Evolutionary conservation across 2,888 invertebrate species (phyloP), one percentile per base, ranked within the genome.

Genomic region (Glaucopsyche alexis): DNA sequence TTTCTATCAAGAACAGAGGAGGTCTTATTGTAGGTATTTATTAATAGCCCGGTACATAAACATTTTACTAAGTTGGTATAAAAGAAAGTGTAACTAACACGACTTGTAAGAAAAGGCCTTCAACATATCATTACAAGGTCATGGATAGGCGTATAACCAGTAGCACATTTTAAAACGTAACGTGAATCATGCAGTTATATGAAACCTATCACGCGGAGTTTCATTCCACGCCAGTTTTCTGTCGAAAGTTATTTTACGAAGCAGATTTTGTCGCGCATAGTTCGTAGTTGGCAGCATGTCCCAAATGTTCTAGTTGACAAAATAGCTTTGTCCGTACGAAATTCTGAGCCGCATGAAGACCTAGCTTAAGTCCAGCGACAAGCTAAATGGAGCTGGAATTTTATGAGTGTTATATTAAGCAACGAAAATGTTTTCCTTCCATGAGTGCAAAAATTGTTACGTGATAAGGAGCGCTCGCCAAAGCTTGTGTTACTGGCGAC

Each of bases 391-490:
- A 55, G 60, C 55, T 13, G 42, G 16, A 55, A 55, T 71, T 60
- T 71, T 60, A 71, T 71, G 71, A 71, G 55, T 71, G 71, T 38
- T 55, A 55, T 71, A 60, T 55, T 71, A 71, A 71, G 29, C 71
- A 11, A 38, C 5, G 71, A 71, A 71, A 60, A 47, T 69, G 69
- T 69, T 69, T 45, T 71, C 16, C 60, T 71, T 60, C 71, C 71
- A 50, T 45, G 60, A 60, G 40, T 71, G 52, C 55, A 16, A 16
- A 71, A 65, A 67, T 14, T 69, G 19, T 47, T 69, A 49, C 69
- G 47, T 29, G 60, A 60, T 60, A 60, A 60, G 60, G 29, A 60
- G 60, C 60, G 60, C 49, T 49, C 50, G 50, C 38, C 29, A 60
- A 60, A 60, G 60, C 29, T 60, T 14, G 49, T 29, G 69, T 47